A percentile compares a stretch with the other conserved stretches of the same genome.
Conservation (phyloP, 2,113 vertebrate genomes). For the Sprattus sprattus region DNA sequence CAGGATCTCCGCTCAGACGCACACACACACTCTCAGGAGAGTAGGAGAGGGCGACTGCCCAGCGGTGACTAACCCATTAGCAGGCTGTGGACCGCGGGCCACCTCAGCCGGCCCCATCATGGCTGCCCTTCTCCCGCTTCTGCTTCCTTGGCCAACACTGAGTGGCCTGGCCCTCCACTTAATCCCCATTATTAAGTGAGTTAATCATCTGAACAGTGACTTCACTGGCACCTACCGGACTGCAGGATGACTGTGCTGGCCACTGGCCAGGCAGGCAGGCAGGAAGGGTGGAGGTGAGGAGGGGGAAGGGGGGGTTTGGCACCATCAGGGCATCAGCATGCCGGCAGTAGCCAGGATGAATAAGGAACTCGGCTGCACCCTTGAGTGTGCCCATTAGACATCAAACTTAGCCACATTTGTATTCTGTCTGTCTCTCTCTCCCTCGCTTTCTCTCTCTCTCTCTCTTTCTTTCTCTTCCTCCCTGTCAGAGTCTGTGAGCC, state of each 20-base stretch:
- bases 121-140: neutral
- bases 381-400: neutral
- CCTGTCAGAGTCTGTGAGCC: neutral
- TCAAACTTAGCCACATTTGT: neutral
- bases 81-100: neutral
- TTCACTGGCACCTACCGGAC: slow-evolving; percentile 29
- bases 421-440: neutral
- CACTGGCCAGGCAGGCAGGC: neutral
- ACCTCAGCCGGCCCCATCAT: neutral
- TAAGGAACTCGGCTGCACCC: neutral
- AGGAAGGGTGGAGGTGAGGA: neutral
- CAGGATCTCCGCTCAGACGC: too few relatives aligned
- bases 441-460: neutral
- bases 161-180: neutral
- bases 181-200: slow-evolving; percentile 41
- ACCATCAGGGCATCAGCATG: neutral
- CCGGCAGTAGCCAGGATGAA: neutral
- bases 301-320: neutral
- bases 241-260: slow-evolving; percentile 21
- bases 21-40: neutral
- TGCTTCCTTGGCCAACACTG: neutral
- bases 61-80: neutral
- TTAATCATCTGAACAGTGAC: slow-evolving; percentile 38
- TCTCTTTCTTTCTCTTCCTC: neutral
- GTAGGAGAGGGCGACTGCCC: neutral